phyloP scores from a whole-genome alignment of 1,140 invertebrate genomes.

The Gryllus bimaculatus region DNA sequence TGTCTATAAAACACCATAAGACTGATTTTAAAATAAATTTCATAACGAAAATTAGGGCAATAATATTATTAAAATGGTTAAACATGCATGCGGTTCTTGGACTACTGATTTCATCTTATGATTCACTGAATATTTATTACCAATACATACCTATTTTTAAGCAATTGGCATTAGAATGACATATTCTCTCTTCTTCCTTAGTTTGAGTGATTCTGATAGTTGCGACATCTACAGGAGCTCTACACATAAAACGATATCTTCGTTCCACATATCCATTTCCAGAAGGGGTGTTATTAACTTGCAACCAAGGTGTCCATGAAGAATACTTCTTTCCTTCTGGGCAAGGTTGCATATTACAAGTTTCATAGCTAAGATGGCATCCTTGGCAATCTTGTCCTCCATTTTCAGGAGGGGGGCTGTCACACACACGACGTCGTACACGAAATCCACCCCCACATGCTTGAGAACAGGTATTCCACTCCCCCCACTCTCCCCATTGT shows the following conservation, averaged over 20 bases:
- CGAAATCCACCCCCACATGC: conserved; percentile 45
- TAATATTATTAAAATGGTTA: too few species aligned
- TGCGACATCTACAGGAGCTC: conserved; percentile 58
- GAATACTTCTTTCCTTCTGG: conserved; percentile 53
- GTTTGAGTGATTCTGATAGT: conserved; percentile 49
- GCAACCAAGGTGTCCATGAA: conserved; percentile 64
- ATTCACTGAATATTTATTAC: too few species aligned
- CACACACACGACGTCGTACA: conserved; percentile 46
- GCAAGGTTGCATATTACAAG: conserved; percentile 61
- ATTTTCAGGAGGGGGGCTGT: conserved; percentile 49
- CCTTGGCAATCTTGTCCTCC: conserved; percentile 59
- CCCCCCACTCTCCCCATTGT: conserved; percentile 62
- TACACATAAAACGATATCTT: conserved; percentile 65
- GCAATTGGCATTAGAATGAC: conserved; percentile 51
- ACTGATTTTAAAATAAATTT: too few species aligned
- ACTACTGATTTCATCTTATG: too few species aligned
- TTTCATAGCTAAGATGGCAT: conserved; percentile 45
- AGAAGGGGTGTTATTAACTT: conserved; percentile 34
- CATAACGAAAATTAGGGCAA: too few species aligned
- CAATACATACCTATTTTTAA: conserved; percentile 24
- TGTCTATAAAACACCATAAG: too few species aligned
- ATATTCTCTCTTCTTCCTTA: conserved; percentile 70
- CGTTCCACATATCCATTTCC: conserved; percentile 56
- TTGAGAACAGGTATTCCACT: conserved; percentile 54
- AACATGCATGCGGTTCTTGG: too few species aligned